phyloP scores from a whole-genome alignment of 2,113 vertebrate genomes.

The Paralichthys olivaceus region DNA sequence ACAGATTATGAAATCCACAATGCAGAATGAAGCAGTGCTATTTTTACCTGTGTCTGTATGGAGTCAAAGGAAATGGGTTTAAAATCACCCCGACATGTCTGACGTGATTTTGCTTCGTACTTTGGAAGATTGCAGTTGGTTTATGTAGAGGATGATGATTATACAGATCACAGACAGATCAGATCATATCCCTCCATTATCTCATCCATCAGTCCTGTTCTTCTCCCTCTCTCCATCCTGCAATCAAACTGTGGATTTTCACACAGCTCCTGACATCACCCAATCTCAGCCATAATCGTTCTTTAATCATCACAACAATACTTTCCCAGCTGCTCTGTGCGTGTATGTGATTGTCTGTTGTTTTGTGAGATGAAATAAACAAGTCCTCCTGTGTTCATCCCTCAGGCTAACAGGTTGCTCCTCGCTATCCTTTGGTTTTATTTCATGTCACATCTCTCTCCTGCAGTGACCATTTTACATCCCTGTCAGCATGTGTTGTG shows the following conservation, averaged over 20 bases:
- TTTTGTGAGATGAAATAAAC: not conserved
- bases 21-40: too few relatives aligned
- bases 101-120: not conserved
- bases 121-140: slow-evolving; percentile 18
- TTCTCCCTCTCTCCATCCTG: not conserved
- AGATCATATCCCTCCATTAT: not conserved
- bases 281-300: slow-evolving; percentile 10
- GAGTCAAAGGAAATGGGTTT: too few relatives aligned
- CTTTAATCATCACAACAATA: not conserved
- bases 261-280: slow-evolving; percentile 6
- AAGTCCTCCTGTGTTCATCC: not conserved
- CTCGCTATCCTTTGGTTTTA: not conserved
- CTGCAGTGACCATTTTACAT: slow-evolving; percentile 38
- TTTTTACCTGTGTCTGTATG: too few relatives aligned
- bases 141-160: slow-evolving; percentile 1
- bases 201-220: slow-evolving; percentile 19
- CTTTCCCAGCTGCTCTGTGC: slow-evolving; percentile 16
- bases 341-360: not conserved
- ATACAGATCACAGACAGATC: slow-evolving; percentile 20
- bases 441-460: slow-evolving; percentile 28
- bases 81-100: too few relatives aligned
- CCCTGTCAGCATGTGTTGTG: slow-evolving; percentile 19
- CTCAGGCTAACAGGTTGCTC: slow-evolving; percentile 12
- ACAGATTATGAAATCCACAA: too few relatives aligned
- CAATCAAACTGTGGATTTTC: slow-evolving; percentile 13